Conservation (phyloP, 2,797 vertebrate genomes). For the Brotula barbata region DNA sequence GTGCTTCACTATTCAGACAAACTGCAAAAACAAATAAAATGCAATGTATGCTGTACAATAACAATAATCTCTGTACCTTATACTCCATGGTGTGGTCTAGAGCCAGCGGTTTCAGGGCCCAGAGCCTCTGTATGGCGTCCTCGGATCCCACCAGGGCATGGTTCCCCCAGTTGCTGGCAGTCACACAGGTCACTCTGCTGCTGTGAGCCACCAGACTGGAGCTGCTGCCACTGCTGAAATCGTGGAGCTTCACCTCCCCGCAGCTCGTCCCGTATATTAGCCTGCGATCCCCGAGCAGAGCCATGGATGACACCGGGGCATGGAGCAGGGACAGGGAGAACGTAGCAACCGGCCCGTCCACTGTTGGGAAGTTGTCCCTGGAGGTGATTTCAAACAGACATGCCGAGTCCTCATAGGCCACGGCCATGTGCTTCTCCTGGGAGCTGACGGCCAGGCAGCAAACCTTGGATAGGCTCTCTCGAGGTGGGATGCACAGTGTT, state of each 20-base stretch:
- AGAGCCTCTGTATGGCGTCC: slow-evolving; percentile 80
- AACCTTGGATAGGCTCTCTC: slow-evolving; percentile 71
- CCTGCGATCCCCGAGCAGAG: slow-evolving; percentile 58
- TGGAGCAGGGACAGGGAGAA: slow-evolving; percentile 72
- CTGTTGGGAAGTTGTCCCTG: slow-evolving; percentile 74
- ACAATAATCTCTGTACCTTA: slow-evolving; percentile 70
- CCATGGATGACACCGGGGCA: slow-evolving; percentile 68
- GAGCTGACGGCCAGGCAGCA: slow-evolving; percentile 66
- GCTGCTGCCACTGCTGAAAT: slow-evolving; percentile 49
- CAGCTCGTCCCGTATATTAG: slow-evolving; percentile 76
- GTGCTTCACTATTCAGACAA: no score
- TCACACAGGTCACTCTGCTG: slow-evolving; percentile 78
- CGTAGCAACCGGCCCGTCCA: slow-evolving; percentile 70
- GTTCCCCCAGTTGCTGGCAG: slow-evolving; percentile 74
- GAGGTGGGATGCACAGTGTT: slow-evolving; percentile 80
- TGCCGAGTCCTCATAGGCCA: slow-evolving; percentile 71
- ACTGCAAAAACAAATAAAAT: no score
- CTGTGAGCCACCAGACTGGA: slow-evolving; percentile 76
- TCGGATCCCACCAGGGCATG: slow-evolving; percentile 78
- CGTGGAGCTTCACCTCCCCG: slow-evolving; percentile 69
- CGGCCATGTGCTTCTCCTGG: slow-evolving; percentile 73
- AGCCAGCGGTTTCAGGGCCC: slow-evolving; percentile 76
- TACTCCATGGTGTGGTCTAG: slow-evolving; percentile 82
- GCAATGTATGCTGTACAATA: no score
- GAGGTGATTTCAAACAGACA: slow-evolving; percentile 75